Evolutionary conservation across 1,140 invertebrate genomes (phyloP).

Genomic region (Portunus trituberculatus): DNA sequence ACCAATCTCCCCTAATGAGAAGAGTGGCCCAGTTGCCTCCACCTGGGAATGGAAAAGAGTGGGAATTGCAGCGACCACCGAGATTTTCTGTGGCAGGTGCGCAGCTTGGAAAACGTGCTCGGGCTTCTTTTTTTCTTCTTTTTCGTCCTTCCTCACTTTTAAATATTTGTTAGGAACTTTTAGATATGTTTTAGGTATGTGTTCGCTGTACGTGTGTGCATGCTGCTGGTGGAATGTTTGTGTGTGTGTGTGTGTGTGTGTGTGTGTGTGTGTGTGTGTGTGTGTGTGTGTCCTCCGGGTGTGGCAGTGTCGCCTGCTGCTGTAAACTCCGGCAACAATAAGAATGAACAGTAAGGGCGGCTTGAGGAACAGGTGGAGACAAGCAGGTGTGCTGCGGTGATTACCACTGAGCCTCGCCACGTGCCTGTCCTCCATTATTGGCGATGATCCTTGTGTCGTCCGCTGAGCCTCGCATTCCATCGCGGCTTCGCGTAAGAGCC

Average conservation of each 20-base stretch:
- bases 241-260: neutral
- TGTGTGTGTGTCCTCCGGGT: no score
- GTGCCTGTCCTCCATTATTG: no score
- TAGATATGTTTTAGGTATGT: neutral
- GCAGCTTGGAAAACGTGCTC: neutral
- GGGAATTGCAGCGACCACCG: neutral
- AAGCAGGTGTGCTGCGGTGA: no score
- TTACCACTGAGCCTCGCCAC: no score
- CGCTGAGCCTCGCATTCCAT: no score
- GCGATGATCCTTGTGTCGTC: no score
- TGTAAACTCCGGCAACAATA: no score
- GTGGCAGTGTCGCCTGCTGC: no score
- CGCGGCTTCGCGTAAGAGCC: no score
- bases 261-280: neutral
- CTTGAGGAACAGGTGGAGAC: no score
- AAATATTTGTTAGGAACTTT: neutral
- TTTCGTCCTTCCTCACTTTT: neutral
- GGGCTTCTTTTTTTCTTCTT: neutral
- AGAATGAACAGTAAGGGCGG: no score
- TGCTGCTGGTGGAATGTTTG: no score
- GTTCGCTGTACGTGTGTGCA: neutral
- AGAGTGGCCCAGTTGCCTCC: slow-evolving; percentile 8
- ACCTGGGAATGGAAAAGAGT: slow-evolving; percentile 2
- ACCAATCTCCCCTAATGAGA: neutral
- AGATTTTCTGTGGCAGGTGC: slow-evolving; percentile 1